Evolutionary conservation across 2,797 vertebrate genomes (phyloP), one percentile per base, ranked within the genome.

Genomic region (Mus caroli): DNA sequence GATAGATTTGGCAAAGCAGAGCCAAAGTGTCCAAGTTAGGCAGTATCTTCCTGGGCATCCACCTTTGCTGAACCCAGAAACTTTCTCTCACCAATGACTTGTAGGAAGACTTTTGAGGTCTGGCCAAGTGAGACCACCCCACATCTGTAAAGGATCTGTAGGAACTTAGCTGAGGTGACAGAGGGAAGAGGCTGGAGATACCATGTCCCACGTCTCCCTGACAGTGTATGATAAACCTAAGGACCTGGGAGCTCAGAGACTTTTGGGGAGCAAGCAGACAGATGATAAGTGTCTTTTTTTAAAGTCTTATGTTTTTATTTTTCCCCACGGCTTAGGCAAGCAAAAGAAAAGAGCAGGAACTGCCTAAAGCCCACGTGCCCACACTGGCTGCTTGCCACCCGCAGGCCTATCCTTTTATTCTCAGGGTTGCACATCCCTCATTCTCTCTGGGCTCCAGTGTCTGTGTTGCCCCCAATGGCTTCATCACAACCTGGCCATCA

Each of bases 291-390:
- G 37, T 9, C 69, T 46, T 64, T 79, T 12, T 19, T 43, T 43
- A 43, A 43, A 4, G 43, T 43, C 43, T 43, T 43, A 43, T 71
- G 46, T 46, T 46, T 46, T 46, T 9, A 46, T 91, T 26, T 91
- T 92, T 86, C 60, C 62, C 69, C 50, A 14, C 43, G 31, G 71
- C n/a, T 28, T 92, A 79, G 85, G 93, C 50, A 88, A 50, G 46
- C 34, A 88, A 43, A 50, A 28, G 34, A 50, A 50, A 76, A 50
- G 77, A 86, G 67, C 13, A 76, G 73, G 28, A 56, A 22, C 37
- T 82, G 84, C 71, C 56, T 37, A 78, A 22, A 86, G 54, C n/a
- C 50, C 50, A 34, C 54, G 28, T 3, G 1, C 22, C 60, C 54
- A 26, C 22, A 6, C 75, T 13, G 62, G 54, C 24, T 19, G 28